Percentiles rank a stretch among this genome's conserved stretches.
Conservation (phyloP, 1,140 invertebrate species). For the Drosophila cardini region DNA sequence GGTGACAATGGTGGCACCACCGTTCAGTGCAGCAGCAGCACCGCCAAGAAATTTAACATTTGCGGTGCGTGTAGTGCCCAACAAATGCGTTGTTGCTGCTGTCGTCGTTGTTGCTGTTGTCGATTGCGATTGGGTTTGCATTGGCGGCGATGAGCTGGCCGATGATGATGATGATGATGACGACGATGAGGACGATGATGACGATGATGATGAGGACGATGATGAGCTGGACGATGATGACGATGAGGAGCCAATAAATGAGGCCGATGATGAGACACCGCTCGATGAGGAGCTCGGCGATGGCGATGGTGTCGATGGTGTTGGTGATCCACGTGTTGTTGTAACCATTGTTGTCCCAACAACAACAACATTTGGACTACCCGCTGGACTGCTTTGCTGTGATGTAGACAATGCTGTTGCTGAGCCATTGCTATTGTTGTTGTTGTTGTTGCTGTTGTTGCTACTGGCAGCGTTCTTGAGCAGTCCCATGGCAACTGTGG, state of each 20-base stretch:
- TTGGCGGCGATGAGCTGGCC: conserved; percentile 58
- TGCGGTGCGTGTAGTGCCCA: conserved; percentile 57
- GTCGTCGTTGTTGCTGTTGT: background rate
- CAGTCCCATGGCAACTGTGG: conserved; percentile 48
- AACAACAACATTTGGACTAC: conserved; percentile 56
- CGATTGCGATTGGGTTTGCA: conserved; percentile 26
- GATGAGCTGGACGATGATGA: conserved; percentile 26
- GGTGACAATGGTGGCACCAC: conserved; percentile 62
- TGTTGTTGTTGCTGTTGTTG: conserved; percentile 22
- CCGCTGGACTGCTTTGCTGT: conserved; percentile 53
- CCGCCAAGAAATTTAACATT: conserved; percentile 66
- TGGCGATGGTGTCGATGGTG: conserved; percentile 80
- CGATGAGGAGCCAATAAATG: conserved; percentile 68
- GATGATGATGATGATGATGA: conserved; percentile 59
- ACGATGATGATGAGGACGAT: conserved; percentile 60
- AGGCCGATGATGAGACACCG: conserved; percentile 77
- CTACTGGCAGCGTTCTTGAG: conserved; percentile 43
- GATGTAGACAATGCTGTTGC: conserved; percentile 15
- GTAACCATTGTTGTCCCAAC: conserved; percentile 29
- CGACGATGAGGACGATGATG: conserved; percentile 51
- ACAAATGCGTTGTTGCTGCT: conserved; percentile 45
- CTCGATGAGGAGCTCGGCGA: conserved; percentile 80
- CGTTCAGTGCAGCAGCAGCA: conserved; percentile 50
- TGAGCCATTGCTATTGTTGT: conserved; percentile 31
- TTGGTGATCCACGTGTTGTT: conserved; percentile 75